Conservation (phyloP, 2,888 invertebrate species). For the Platycnemis pennipes region DNA sequence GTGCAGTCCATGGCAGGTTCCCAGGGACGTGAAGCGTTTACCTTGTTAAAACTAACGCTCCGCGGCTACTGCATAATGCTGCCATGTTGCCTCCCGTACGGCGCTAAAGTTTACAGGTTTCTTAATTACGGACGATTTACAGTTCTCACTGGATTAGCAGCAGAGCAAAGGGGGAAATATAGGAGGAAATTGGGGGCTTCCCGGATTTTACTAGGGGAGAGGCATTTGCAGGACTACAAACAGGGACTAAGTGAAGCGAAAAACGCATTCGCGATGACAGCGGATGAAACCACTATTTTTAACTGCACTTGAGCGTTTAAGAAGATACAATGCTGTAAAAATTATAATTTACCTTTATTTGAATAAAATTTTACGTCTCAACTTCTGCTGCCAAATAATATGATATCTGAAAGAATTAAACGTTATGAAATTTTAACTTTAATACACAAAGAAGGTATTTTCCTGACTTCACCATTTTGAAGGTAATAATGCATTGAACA, state of each 20-base stretch:
- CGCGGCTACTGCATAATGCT: not conserved
- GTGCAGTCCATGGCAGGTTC: not conserved
- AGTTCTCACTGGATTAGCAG: not conserved
- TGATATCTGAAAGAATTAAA: too few relatives aligned
- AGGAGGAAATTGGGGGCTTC: conserved; percentile 4
- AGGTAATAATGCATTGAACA: too few relatives aligned
- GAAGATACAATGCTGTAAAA: too few relatives aligned
- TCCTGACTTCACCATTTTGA: too few relatives aligned
- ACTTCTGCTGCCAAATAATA: too few relatives aligned
- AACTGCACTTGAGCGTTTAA: too few relatives aligned
- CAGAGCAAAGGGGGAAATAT: not conserved
- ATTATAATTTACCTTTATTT: too few relatives aligned
- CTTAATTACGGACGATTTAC: conserved; percentile 35
- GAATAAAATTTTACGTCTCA: too few relatives aligned
- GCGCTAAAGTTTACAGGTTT: conserved; percentile 38
- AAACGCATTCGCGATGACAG: not conserved
- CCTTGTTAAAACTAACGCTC: conserved; percentile 41
- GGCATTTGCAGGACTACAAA: not conserved
- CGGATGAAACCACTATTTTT: not conserved
- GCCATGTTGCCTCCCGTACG: not conserved
- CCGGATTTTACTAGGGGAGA: not conserved
- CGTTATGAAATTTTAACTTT: too few relatives aligned
- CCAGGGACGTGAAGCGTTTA: conserved; percentile 38
- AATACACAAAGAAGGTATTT: too few relatives aligned
- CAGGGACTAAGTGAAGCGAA: not conserved